Evolutionary conservation across 2,888 invertebrate species (phyloP).

Genomic region (Paralinhomoeus sp.): DNA sequence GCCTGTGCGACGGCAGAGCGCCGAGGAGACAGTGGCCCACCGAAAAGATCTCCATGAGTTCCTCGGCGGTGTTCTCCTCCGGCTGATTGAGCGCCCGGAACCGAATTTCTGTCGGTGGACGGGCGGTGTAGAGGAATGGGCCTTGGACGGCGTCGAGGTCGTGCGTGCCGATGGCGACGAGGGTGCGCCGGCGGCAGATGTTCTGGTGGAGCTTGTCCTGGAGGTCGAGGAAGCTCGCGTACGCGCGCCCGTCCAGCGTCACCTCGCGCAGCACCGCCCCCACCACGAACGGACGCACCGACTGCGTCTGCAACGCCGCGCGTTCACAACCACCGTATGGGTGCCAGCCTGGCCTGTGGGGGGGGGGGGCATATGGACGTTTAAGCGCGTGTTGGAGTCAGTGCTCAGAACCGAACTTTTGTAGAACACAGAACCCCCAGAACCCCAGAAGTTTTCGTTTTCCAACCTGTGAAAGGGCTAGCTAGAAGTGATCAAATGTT

Average conservation of each 20-base stretch:
- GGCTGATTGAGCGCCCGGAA: slow-evolving; percentile 76
- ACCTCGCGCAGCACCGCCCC: slow-evolving; percentile 69
- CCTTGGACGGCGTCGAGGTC: slow-evolving; percentile 60
- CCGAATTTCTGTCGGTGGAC: slow-evolving; percentile 56
- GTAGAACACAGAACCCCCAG: no score
- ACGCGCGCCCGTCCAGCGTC: slow-evolving; percentile 37
- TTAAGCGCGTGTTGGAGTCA: no score
- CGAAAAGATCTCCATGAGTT: slow-evolving; percentile 74
- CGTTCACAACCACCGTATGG: no score
- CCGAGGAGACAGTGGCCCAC: slow-evolving; percentile 23
- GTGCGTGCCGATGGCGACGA: slow-evolving; percentile 46
- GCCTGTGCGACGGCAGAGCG: no score
- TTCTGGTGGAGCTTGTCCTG: slow-evolving; percentile 96
- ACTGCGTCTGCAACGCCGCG: slow-evolving; percentile 28
- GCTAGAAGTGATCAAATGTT: no score
- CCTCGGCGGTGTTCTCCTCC: slow-evolving; percentile 53
- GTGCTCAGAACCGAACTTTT: no score
- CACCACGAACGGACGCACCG: slow-evolving; percentile 46
- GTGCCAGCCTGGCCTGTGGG: no score
- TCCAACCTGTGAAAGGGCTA: no score
- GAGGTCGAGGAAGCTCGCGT: slow-evolving; percentile 50
- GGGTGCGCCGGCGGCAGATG: slow-evolving; percentile 41
- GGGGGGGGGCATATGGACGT: no score
- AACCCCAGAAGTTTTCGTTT: no score
- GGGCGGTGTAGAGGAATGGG: slow-evolving; percentile 78